Evolutionary conservation across 1,140 invertebrate species (phyloP).

Genomic region (Zaprionus inermis): DNA sequence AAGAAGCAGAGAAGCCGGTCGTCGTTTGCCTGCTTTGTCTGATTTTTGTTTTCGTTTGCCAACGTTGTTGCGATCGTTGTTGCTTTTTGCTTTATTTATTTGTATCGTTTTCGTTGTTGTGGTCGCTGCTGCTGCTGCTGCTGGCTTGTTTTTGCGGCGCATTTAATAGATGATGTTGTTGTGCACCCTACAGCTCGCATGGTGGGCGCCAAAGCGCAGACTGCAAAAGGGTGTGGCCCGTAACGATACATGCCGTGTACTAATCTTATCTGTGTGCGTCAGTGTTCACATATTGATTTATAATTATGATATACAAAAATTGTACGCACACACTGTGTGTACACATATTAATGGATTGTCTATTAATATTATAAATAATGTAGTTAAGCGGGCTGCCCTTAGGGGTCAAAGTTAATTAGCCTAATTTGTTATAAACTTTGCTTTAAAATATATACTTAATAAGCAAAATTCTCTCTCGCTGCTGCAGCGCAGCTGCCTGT

Average conservation of each 20-base stretch:
- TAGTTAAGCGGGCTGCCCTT: neutral
- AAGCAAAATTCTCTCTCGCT: too few species aligned
- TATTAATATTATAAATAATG: conserved; percentile 5
- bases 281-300: neutral
- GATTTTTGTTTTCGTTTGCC: conserved; percentile 27
- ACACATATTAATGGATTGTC: neutral
- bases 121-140: conserved; percentile 5
- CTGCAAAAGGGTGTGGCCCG: conserved; percentile 19
- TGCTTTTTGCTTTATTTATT: conserved; percentile 10
- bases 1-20: conserved; percentile 64
- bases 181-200: conserved; percentile 22
- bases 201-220: conserved; percentile 12
- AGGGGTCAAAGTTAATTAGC: too few species aligned
- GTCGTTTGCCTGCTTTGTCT: conserved; percentile 30
- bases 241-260: neutral
- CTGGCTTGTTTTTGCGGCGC: conserved; percentile 53
- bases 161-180: conserved; percentile 47
- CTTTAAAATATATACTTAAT: too few species aligned
- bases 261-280: neutral
- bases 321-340: neutral
- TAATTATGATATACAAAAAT: neutral
- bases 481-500: neutral
- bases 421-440: too few species aligned
- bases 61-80: conserved; percentile 17
- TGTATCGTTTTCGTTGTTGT: conserved; percentile 39